Conservation (phyloP, 1,140 invertebrate genomes). For the Macrobrachium rosenbergii region DNA sequence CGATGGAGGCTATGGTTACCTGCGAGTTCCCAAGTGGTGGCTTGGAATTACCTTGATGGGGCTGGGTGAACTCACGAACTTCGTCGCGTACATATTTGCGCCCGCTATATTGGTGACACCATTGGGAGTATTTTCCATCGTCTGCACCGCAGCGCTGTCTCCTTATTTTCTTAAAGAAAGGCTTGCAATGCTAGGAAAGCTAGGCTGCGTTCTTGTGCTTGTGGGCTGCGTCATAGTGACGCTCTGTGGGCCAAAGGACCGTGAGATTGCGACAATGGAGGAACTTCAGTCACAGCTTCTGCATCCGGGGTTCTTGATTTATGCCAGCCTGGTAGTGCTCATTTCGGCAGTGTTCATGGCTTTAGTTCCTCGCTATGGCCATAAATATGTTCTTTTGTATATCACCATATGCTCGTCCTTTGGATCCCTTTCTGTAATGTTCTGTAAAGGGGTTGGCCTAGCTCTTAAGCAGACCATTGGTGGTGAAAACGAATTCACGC, state of each 20-base stretch:
- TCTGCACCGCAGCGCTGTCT: conserved; percentile 62
- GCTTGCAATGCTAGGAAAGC: conserved; percentile 50
- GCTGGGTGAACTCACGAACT: conserved; percentile 63
- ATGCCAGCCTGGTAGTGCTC: conserved; percentile 54
- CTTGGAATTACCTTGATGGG: conserved; percentile 62
- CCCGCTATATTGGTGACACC: conserved; percentile 64
- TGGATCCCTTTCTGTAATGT: conserved; percentile 64
- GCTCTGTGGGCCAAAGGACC: conserved; percentile 63
- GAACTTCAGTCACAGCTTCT: conserved; percentile 62
- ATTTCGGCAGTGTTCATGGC: conserved; percentile 59
- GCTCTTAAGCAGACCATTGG: conserved; percentile 59
- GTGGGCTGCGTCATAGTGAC: conserved; percentile 64
- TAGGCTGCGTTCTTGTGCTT: conserved; percentile 60
- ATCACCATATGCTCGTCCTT: conserved; percentile 63
- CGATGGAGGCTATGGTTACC: conserved; percentile 64
- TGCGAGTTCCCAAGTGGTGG: conserved; percentile 61
- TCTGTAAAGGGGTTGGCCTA: conserved; percentile 64
- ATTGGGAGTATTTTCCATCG: conserved; percentile 63
- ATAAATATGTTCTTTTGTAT: conserved; percentile 61
- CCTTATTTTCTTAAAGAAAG: conserved; percentile 59
- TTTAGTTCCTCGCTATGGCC: conserved; percentile 61
- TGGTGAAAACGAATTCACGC: conserved; percentile 56
- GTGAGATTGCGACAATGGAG: conserved; percentile 59
- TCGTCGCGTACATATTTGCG: conserved; percentile 64
- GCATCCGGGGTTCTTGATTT: conserved; percentile 59